Percentiles rank a stretch among this genome's conserved stretches.
Evolutionary conservation across 2,113 vertebrate species (phyloP).

Genomic region (Pitta sordida): DNA sequence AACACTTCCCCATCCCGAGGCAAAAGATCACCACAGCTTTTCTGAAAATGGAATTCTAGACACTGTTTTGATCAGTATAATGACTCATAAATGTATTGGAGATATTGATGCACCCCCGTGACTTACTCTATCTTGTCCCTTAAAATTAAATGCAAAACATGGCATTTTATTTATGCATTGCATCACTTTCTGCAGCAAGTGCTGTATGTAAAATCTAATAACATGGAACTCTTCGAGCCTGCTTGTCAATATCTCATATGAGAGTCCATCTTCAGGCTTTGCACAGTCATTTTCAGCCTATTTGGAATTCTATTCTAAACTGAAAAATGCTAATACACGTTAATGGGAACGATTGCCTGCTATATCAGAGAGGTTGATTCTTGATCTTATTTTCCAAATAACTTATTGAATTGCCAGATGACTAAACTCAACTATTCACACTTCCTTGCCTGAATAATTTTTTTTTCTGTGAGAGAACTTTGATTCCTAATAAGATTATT

Average conservation of each 20-base stretch:
- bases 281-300: conserved; percentile 37
- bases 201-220: conserved; percentile 40
- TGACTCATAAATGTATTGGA: background rate
- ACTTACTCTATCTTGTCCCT: conserved; percentile 49
- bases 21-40: background rate
- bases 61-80: background rate
- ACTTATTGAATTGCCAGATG: conserved; percentile 31
- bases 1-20: background rate
- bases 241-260: conserved; percentile 30
- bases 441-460: background rate
- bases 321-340: conserved; percentile 57
- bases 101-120: conserved; percentile 39
- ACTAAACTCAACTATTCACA: background rate
- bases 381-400: conserved; percentile 46
- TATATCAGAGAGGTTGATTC: background rate
- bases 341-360: conserved; percentile 33
- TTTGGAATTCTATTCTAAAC: conserved; percentile 49
- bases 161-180: conserved; percentile 46
- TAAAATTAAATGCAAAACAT: conserved; percentile 54
- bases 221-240: background rate
- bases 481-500: conserved; percentile 46
- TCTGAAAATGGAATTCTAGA: background rate
- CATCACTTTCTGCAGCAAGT: background rate
- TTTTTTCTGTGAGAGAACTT: conserved; percentile 2
- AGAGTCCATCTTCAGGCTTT: conserved; percentile 7